Evolutionary conservation across 2,888 invertebrate genomes (phyloP), one percentile per base, ranked within the genome.

Genomic region (Parasteatoda lunata): DNA sequence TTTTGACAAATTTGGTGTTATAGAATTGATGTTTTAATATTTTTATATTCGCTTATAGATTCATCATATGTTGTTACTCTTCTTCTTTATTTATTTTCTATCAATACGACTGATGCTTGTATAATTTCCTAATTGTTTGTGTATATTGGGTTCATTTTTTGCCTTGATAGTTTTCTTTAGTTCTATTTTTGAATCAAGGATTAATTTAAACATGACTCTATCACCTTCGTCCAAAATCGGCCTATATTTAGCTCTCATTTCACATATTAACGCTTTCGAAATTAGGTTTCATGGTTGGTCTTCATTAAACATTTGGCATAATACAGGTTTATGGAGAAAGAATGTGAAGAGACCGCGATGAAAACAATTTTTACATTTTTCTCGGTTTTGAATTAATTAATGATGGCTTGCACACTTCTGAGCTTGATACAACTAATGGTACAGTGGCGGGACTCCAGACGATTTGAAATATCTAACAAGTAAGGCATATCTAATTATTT

Each of bases 171-270:
- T 30, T 30, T 30, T 30, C 30, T 30, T 30, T 30, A n/a, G 70
- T 81, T 79, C 84, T 85, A 85, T 85, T 85, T 85, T 85, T 70
- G 75, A 59, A 85, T 47, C 84, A 85, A 85, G 84, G 84, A 78
- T 51, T 69, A 51, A 13, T 71, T 30, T 64, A 48, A 77, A 48
- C 59, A 79, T 59, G 79, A 72, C 76, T 76, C 70, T 65, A 69
- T 59, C 66, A 73, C 73, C 65, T 64, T 71, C 65, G 45, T 45
- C 59, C 45, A 59, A 76, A 75, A 85, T 75, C 15, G 73, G 9
- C 15, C 84, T 85, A 85, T 79, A 79, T 85, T 76, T 85, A 85
- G 84, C 75, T 45, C 72, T 73, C 30, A 45, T 69, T 79, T 70
- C 79, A 48, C 75, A 85, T 64, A 85, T 85, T 80, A 84, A 85